These are phyloP conservation scores for Podarcis lilfordi DNA, from an alignment of 2,797 vertebrate species.

Conservation along the genomic window DNA sequence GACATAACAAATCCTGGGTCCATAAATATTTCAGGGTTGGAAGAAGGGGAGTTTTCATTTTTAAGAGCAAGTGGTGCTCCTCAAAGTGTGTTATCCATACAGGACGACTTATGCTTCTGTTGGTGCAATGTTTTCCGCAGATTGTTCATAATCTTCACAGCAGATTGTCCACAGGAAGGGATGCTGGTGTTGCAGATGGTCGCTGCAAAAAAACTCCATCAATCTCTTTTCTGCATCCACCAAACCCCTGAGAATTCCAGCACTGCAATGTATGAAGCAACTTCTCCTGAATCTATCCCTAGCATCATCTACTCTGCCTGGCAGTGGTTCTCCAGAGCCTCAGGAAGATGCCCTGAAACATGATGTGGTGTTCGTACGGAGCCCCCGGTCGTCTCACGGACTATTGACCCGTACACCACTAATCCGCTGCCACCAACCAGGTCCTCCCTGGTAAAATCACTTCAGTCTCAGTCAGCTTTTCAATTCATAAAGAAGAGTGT, in stretches of 20 bases:
- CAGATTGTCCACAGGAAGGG: background rate
- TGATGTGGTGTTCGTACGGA: too few relatives aligned
- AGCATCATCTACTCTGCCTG: background rate
- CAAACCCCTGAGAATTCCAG: background rate
- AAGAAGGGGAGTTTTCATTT: background rate
- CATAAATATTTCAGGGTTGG: slow-evolving; percentile 61
- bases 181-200: background rate
- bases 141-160: background rate
- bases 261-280: background rate
- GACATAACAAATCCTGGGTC: slow-evolving; percentile 46
- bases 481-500: too few relatives aligned
- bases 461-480: too few relatives aligned
- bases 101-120: background rate
- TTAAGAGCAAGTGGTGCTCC: background rate
- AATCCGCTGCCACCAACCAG: too few relatives aligned
- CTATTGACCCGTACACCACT: too few relatives aligned
- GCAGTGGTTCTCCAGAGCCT: background rate
- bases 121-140: background rate
- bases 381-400: too few relatives aligned
- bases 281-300: background rate
- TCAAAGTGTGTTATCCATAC: background rate
- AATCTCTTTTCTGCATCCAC: background rate
- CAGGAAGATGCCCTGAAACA: background rate
- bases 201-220: background rate
- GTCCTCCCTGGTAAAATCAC: too few relatives aligned